phyloP scores from a whole-genome alignment of 2,797 vertebrate genomes.

The Sarcophilus harrisii region DNA sequence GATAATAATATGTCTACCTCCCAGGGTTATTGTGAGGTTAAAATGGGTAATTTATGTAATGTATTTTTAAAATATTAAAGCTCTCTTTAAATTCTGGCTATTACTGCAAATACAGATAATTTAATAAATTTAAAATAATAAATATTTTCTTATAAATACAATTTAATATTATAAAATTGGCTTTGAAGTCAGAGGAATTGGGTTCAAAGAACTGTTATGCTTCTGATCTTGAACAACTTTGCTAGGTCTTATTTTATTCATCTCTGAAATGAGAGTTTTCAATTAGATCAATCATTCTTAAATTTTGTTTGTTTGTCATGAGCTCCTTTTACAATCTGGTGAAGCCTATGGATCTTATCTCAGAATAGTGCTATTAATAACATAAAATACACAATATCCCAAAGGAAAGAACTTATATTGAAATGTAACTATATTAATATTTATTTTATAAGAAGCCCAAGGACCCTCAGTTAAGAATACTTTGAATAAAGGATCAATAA shows the following conservation, averaged over 20 bases:
- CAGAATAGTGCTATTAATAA: not conserved
- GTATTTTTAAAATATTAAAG: not conserved
- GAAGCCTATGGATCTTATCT: not conserved
- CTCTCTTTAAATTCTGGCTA: not conserved
- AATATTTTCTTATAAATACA: not conserved
- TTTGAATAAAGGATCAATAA: not conserved
- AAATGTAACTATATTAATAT: not conserved
- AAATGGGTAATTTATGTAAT: not conserved
- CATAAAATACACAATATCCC: not conserved
- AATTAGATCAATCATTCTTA: not conserved
- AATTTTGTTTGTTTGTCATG: not conserved
- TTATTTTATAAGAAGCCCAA: not conserved
- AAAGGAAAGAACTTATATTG: not conserved
- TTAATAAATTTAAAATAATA: not conserved
- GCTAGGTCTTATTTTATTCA: not conserved
- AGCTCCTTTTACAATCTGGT: not conserved
- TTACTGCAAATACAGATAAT: not conserved
- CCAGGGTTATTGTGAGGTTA: not conserved
- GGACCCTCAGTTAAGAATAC: not conserved
- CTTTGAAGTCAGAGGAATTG: not conserved
- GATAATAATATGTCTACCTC: not conserved
- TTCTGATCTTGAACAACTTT: not conserved
- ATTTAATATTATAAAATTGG: not conserved
- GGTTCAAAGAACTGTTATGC: not conserved
- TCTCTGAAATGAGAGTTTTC: not conserved